Evolutionary conservation across 2,797 vertebrate genomes (phyloP), one percentile per base, ranked within the genome.

Genomic region (Arrhamphus sclerolepis): DNA sequence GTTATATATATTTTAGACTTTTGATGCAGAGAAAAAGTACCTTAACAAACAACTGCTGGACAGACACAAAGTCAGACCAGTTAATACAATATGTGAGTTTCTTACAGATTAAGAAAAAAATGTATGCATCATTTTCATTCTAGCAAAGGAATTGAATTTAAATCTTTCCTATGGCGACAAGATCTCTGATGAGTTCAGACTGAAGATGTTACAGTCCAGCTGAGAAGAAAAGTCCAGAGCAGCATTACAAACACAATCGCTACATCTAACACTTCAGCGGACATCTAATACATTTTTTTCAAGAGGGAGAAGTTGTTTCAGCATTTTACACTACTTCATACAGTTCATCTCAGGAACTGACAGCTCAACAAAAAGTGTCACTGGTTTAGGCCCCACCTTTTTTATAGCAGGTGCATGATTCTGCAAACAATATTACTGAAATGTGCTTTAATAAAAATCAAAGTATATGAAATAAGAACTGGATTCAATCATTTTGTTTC

Each of bases 211-310:
- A 11, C 51, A 46, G 24, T 18, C 39, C 21, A 48, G 18, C 62
- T 20, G 24, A 20, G 14, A 18, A 16, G 9, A 50, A 53, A 41
- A 31, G 56, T 58, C 16, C 7, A 14, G 14, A 13, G 4, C 26
- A 51, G 21, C 7, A 38, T 50, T 47, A 52, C 6, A 63, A 34
- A 50, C 46, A 63, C 34, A 43, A 48, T 46, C 47, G 24, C 41
- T 20, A 62, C 7, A 39, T 55, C 49, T 47, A 57, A 50, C 61
- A 52, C 17, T 24, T 18, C 18, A 22, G 24, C 41, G 18, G 16
- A 46, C 5, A 24, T 54, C 21, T 43, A 38, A 65, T 41, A 46
- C n/a, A 18, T 34, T 13, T 20, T 6, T 34, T 17, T 52, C 2
- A 41, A 11, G 7, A 43, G 11, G 42, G 24, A 48, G n/a, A n/a